These are phyloP conservation scores for Megaceryle alcyon DNA, from an alignment of 2,797 vertebrate genomes.

Conservation along the genomic window DNA sequence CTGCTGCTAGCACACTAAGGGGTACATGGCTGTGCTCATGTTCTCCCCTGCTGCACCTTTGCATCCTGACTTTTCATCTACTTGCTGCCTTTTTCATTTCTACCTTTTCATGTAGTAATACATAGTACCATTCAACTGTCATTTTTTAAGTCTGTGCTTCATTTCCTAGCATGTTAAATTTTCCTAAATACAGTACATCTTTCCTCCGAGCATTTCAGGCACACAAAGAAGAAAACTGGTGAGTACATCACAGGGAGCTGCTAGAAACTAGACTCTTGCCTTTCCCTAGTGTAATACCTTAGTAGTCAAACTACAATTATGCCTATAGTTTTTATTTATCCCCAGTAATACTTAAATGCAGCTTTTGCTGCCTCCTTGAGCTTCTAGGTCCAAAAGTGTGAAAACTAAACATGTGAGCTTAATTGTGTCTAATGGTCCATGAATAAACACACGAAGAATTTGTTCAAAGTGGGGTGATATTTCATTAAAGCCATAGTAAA, in stretches of 20 bases:
- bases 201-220: constrained; percentile 94
- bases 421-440: neutral
- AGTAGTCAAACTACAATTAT: neutral
- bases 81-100: neutral
- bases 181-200: constrained; percentile 85
- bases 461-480: neutral
- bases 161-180: neutral
- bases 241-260: constrained; percentile 50
- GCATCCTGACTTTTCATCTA: neutral
- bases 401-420: neutral
- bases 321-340: neutral
- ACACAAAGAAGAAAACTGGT: constrained; percentile 99
- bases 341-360: neutral
- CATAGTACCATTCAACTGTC: neutral
- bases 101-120: neutral
- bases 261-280: neutral
- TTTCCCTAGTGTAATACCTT: neutral
- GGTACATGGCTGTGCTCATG: accelerated
- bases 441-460: neutral
- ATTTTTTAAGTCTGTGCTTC: neutral
- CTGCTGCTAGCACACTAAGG: neutral
- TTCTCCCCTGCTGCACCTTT: neutral
- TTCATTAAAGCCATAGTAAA: neutral
- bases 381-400: neutral
- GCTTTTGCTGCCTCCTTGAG: neutral